Evolutionary conservation across 2,113 vertebrate species (phyloP).

Genomic region (Archocentrus centrarchus): DNA sequence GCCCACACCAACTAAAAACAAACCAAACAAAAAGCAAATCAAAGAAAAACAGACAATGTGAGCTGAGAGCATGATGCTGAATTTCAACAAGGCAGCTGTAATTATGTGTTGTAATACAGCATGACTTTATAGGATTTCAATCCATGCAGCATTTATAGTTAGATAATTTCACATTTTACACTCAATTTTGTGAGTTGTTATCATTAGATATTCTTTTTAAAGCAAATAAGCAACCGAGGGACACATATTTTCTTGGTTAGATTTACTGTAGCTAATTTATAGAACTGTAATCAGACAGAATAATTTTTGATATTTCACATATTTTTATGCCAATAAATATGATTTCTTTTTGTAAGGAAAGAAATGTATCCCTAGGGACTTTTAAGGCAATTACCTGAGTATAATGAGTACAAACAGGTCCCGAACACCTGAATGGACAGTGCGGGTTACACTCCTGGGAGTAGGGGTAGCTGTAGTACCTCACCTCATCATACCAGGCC

Average conservation of each 20-base stretch:
- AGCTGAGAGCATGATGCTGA: background rate
- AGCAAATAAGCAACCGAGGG: background rate
- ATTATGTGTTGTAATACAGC: rapidly evolving
- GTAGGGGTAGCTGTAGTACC: constrained; percentile 91
- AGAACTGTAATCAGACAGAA: background rate
- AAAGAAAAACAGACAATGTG: background rate
- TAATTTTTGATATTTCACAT: background rate
- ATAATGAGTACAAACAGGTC: constrained; percentile 98
- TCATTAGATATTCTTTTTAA: background rate
- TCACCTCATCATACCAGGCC: constrained; percentile 99
- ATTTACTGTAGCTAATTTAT: background rate
- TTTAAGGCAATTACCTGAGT: constrained; percentile 86
- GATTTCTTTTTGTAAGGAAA: background rate
- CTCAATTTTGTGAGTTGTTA: background rate
- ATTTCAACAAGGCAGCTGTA: background rate
- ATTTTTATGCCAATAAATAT: background rate
- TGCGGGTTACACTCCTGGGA: constrained; percentile 95
- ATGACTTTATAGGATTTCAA: background rate
- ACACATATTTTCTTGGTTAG: background rate
- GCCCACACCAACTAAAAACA: constrained; percentile 93
- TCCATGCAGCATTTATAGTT: background rate
- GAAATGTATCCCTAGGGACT: background rate
- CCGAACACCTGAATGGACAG: constrained; percentile 94
- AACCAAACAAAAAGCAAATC: background rate
- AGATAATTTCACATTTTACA: background rate